These are phyloP conservation scores for Lycophotia porphyrea DNA, from an alignment of 2,888 invertebrate species.

Conservation along the genomic window DNA sequence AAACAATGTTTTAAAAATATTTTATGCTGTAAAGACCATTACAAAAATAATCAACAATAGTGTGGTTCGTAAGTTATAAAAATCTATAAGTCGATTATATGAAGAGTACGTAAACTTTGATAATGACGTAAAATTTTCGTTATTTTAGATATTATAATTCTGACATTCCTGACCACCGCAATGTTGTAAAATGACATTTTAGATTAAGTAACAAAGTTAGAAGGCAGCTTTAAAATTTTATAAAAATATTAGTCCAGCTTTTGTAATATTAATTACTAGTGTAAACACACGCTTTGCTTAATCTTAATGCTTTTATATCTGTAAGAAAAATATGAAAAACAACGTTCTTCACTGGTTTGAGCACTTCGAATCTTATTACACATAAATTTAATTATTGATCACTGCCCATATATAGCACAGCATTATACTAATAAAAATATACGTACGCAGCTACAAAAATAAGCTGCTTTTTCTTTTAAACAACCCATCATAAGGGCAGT, in stretches of 20 bases:
- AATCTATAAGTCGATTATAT: background rate
- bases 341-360: background rate
- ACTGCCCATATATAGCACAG: background rate
- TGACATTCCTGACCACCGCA: conserved; percentile 54
- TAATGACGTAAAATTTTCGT: background rate
- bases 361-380: conserved; percentile 2
- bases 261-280: background rate
- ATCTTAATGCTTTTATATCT: background rate
- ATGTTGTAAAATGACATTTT: conserved; percentile 38
- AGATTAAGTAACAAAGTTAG: conserved; percentile 17
- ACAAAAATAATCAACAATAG: too few species aligned
- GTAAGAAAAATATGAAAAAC: background rate
- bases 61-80: background rate
- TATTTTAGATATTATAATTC: conserved; percentile 15
- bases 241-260: conserved; percentile 20
- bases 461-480: too few species aligned
- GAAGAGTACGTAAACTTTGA: background rate
- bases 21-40: too few species aligned
- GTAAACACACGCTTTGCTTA: background rate
- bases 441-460: background rate
- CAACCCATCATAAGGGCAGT: background rate
- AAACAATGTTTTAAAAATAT: too few species aligned
- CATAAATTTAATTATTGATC: background rate
- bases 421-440: background rate
- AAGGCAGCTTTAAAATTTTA: conserved; percentile 44